Evolutionary conservation across 2,888 invertebrate species (phyloP), one percentile per base, ranked within the genome.

Genomic region (Metacarcinus magister): DNA sequence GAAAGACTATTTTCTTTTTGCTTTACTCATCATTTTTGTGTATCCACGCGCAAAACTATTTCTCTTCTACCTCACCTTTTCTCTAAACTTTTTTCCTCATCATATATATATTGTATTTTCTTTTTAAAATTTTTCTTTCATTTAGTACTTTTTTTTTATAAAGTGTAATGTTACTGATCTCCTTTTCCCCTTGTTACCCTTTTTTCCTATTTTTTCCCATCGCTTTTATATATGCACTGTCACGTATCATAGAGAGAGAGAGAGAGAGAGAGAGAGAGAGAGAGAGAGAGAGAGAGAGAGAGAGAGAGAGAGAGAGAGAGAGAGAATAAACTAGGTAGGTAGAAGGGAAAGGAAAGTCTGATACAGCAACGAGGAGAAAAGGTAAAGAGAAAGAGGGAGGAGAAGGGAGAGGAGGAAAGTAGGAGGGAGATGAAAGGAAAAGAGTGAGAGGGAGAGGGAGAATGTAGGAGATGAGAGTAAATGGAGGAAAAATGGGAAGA

Each of bases 171-270:
- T 54, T 10, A 0, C 54, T 13, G 54, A 54, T 54, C 54, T 54
- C 23, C 67, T 67, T n/a, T 19, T n/a, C n/a, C 67, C n/a, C 67
- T n/a, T 67, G 13, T 10, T 54, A 10, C 54, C 10, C 10, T 10
- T 10, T 7, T 54, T 16, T 54, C 54, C 54, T 7, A 10, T 10
- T 10, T 10, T 10, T 7, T 16, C 54, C 8, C 54, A 54, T 54
- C 54, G 13, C 54, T 54, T 54, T 54, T 54, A 54, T 54, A 13
- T 54, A 54, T 54, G 10, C 54, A 16, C 16, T 54, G 54, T 54
- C 54, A 54, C 54, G 54, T 54, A 10, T 54, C 54, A 54, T 54
- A 90, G 90, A 90, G 90, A 44, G 90, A 90, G 90, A 44, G 90
- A 90, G 90, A 43, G 28, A 28, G 28, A 13, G 23, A 23, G 23